These are phyloP conservation scores for Cyclina sinensis DNA, from an alignment of 1,140 invertebrate genomes.

Conservation along the genomic window DNA sequence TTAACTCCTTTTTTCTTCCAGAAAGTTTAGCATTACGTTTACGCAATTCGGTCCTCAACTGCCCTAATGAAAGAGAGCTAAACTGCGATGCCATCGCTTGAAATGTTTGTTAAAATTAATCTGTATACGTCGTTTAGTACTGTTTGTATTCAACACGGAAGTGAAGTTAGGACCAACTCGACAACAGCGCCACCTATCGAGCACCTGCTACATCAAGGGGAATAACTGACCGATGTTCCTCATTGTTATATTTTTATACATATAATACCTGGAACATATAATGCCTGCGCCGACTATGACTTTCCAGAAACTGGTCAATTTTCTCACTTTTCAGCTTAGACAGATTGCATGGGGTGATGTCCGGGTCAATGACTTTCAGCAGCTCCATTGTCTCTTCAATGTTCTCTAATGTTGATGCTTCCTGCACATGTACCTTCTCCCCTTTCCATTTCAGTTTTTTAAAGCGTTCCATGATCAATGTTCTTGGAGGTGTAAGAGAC, in stretches of 20 bases:
- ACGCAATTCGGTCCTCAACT: background rate
- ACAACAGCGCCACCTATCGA: conserved; percentile 11
- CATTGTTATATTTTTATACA: background rate
- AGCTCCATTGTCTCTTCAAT: too few species aligned
- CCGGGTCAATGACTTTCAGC: too few species aligned
- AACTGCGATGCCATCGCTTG: background rate
- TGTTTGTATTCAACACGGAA: background rate
- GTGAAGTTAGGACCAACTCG: background rate
- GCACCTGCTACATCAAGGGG: background rate
- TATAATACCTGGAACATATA: too few species aligned
- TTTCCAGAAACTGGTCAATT: too few species aligned
- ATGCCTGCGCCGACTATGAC: too few species aligned
- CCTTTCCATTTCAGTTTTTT: too few species aligned
- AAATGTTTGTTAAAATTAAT: background rate
- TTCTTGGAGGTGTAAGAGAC: too few species aligned
- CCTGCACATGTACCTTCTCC: too few species aligned
- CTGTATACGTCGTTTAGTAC: background rate
- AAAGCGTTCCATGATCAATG: too few species aligned
- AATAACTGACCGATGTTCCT: background rate
- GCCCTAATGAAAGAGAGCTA: background rate
- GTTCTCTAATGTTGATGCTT: too few species aligned
- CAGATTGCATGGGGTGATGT: too few species aligned
- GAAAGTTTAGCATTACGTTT: conserved; percentile 12
- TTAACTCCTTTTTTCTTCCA: conserved; percentile 30
- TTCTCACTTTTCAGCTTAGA: too few species aligned